Base-by-base conservation (phyloP, 2,797 vertebrate species). In the Loris lydekkerianus region DNA sequence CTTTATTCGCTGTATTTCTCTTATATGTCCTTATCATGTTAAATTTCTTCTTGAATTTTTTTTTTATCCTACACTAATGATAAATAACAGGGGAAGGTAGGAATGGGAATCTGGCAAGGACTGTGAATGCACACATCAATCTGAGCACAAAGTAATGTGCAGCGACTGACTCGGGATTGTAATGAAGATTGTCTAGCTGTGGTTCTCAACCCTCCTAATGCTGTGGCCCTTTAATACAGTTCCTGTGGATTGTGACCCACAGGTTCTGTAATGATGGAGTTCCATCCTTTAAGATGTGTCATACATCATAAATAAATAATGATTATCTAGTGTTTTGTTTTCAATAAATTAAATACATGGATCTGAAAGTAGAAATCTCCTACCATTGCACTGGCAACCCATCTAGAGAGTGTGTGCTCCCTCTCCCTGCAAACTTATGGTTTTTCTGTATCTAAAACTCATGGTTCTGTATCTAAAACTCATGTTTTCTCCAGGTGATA, bases 21-120 rank as follows among this genome's bases (percentile, higher is more conserved):
- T 96, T 91, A 84, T 65, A 92, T 93, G 86, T 95, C 49, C 29
- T 95, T 95, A 78, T 76, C 80, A 93, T 11, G 0, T 21, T 63
- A 72, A 69, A 92, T 96, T 94, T 81, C 29, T 92, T 97, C 67
- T 43, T 91, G 72, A 56, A 23, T 34, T 34, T 34, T 34, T 34
- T 95, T 94, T 80, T 69, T 85, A 20, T 1, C 23, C 17, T 69
- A 76, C 27, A 72, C 70, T 91, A 92, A 95, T 56, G 49, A 96
- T 91, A 94, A 21, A 18, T 89, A 89, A 18, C 25, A 85, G 27
- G 4, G 49, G 4, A 86, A 56, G 27, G 56, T 94, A 86, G 37
- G 92, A 72, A 96, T 78, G 10, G 60, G 70, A 86, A 8, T 80
- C 34, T 93, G 92, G 14, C 37, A 96, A 70, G 65, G 85, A 94